Conservation (phyloP, 1,140 invertebrate species). For the Papilio xuthus region DNA sequence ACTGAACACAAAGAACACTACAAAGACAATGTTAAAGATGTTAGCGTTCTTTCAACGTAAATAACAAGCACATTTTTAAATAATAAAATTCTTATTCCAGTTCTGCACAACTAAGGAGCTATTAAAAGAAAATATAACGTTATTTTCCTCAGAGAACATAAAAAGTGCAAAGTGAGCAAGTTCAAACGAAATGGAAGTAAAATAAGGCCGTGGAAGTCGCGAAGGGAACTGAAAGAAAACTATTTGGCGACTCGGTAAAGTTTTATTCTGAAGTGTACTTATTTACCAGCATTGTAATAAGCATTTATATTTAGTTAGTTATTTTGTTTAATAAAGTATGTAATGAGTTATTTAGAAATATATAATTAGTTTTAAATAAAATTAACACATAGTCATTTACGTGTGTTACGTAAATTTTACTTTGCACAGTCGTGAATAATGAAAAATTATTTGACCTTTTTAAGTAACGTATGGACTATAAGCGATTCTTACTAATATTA, state of each 20-base stretch:
- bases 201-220: slow-evolving; percentile 34
- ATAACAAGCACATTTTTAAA: slow-evolving; percentile 20
- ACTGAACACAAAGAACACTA: slow-evolving; percentile 12
- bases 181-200: slow-evolving; percentile 38
- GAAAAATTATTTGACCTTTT: too few relatives aligned
- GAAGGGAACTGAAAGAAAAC: slow-evolving; percentile 25
- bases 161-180: slow-evolving; percentile 39
- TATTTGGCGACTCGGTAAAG: slow-evolving; percentile 21
- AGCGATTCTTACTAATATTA: too few relatives aligned
- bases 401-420: too few relatives aligned
- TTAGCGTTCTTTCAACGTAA: not conserved
- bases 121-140: slow-evolving; percentile 39
- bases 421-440: too few relatives aligned
- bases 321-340: not conserved
- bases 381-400: too few relatives aligned
- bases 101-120: slow-evolving; percentile 32
- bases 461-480: too few relatives aligned
- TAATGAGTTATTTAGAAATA: not conserved
- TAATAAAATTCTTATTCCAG: slow-evolving; percentile 34
- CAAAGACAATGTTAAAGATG: slow-evolving; percentile 24
- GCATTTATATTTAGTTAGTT: not conserved
- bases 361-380: too few relatives aligned
- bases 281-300: slow-evolving; percentile 20
- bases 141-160: slow-evolving; percentile 33
- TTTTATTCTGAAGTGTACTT: slow-evolving; percentile 19